Evolutionary conservation across 2,797 vertebrate genomes (phyloP).

Genomic region (Hozukius guyotensis): DNA sequence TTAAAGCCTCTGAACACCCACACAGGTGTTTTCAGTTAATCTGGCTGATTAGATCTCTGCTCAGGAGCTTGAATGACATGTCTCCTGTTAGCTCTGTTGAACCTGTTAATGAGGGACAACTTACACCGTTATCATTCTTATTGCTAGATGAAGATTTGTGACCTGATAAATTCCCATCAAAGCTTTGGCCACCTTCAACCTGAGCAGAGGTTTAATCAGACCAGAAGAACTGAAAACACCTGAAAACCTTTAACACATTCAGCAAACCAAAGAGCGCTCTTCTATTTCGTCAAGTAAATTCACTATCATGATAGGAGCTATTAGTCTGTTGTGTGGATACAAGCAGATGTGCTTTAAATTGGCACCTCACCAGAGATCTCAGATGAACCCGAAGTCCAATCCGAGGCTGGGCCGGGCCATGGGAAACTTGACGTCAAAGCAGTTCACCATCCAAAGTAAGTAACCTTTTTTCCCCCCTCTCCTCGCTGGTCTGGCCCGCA

Average conservation of each 20-base stretch:
- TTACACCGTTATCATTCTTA: neutral
- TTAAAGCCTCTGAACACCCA: neutral
- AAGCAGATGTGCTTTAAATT: slow-evolving; percentile 20
- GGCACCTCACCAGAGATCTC: slow-evolving; percentile 39
- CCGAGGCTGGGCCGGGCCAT: slow-evolving; percentile 42
- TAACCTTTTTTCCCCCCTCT: slow-evolving; percentile 61
- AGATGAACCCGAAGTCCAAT: slow-evolving; percentile 36
- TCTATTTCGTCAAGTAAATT: neutral
- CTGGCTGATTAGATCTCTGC: neutral
- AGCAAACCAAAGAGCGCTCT: neutral
- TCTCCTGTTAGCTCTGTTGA: neutral
- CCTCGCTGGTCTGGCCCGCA: slow-evolving; percentile 56
- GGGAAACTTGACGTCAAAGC: slow-evolving; percentile 76
- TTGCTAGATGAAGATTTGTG: neutral
- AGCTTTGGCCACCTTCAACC: neutral
- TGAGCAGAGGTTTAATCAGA: neutral
- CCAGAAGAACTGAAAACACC: neutral
- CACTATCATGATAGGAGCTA: neutral
- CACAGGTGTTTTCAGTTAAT: neutral
- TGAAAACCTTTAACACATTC: neutral
- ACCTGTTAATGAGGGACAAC: neutral
- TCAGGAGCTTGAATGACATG: neutral
- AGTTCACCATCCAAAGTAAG: slow-evolving; percentile 60
- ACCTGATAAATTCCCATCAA: neutral
- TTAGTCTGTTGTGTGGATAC: neutral